These are phyloP conservation scores for Strongylocentrotus purpuratus DNA, from an alignment of 35 echinoderm and acorn worm species.

Conservation along the genomic window DNA sequence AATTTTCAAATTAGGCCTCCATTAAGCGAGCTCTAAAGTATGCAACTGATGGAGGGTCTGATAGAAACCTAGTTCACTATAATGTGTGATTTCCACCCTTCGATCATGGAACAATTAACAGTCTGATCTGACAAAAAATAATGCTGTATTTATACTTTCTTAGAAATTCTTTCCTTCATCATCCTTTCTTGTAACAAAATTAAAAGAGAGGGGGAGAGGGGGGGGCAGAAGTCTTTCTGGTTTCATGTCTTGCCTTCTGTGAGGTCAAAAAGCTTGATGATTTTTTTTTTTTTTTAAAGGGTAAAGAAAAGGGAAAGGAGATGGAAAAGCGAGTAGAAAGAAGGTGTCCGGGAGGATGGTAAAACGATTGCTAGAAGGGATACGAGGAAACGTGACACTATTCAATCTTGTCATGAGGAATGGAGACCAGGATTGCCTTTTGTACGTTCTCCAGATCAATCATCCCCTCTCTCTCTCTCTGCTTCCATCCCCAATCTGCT, in stretches of 20 bases:
- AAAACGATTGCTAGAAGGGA: conserved; percentile 11
- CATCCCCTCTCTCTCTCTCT: neutral
- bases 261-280: neutral
- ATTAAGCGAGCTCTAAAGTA: neutral
- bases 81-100: neutral
- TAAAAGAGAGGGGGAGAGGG: neutral
- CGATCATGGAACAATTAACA: too few species aligned
- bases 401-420: conserved; percentile 33
- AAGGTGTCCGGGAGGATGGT: conserved; percentile 17
- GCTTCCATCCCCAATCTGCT: neutral
- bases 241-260: neutral
- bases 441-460: conserved; percentile 19
- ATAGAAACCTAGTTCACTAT: neutral
- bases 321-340: neutral
- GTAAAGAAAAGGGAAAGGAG: neutral
- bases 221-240: neutral
- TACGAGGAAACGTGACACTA: conserved; percentile 23
- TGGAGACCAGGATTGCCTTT: conserved; percentile 25
- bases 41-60: neutral
- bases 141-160: neutral
- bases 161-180: neutral
- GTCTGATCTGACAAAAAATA: too few species aligned
- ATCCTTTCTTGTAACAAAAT: neutral
- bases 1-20: neutral
- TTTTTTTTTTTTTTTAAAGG: neutral